Evolutionary conservation across 1,140 invertebrate species (phyloP), one percentile per base, ranked within the genome.

Genomic region (Drosophila dunni): DNA sequence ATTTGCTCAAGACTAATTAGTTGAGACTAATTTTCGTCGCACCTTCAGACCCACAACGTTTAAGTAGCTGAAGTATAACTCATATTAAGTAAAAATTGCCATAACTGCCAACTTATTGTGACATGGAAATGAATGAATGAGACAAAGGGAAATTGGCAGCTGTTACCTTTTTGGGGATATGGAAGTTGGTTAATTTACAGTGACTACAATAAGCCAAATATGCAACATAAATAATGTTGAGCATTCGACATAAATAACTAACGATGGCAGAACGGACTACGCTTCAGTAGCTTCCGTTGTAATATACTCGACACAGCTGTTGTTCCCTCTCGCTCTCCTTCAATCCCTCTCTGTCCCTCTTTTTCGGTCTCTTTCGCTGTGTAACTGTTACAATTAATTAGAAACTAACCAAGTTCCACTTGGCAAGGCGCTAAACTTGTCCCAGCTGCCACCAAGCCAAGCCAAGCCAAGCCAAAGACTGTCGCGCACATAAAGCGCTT

Each of bases 381-480:
- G 83, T 82, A 77, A 88, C 79, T 88, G 83, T 88, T 89, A 88
- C 83, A 88, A 88, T 88, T 88, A 88, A 88, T 88, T 88, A 88
- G 84, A 89, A 88, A 88, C 84, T 88, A 88, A 88, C 77, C 83
- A 88, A 88, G 84, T 88, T 88, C 84, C 80, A 81, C 81, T 89
- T 89, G 72, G 67, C 79, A 50, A 79, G 80, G 84, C 83, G 79
- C 76, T 79, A 79, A 86, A 88, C 84, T 84, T 84, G 80, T 78
- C 44, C 80, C 70, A 64, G 61, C 20, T 67, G 64, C 34, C 40
- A n/a, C n/a, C n/a, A n/a, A n/a, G 38, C 56, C 53, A 17, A 15
- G 50, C 24, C 33, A 68, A 42, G 11, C 46, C 24, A 29, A 29
- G 38, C 15, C 54, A 40, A 79, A 74, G 79, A 86, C 79, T 86